Base-by-base conservation (phyloP, 2,888 invertebrate genomes). In the Epinotia bilunana region DNA sequence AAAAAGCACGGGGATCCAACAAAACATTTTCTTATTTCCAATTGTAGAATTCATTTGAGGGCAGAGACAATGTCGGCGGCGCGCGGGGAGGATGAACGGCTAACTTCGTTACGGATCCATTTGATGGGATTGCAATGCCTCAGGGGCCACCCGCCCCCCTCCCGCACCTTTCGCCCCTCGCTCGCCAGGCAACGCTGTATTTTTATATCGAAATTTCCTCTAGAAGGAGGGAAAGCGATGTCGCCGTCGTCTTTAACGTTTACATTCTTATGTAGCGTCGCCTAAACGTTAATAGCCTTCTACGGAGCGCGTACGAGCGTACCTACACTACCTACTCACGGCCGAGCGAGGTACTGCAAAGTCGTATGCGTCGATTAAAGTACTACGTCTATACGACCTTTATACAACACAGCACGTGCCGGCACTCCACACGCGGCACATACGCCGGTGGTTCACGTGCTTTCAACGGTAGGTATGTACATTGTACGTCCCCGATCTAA, bases 51-150 rank as follows among this genome's bases (percentile, higher is more conserved):
- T 94, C 93, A 94, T 94, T 94, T 94, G 93, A 93, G 94, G 93
- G 93, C 90, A 94, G 94, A 93, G 94, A 94, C 94, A 94, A 94
- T 93, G 94, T 91, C 90, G 93, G 91, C 86, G 91, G 91, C 90
- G 91, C 93, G 93, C 91, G 93, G 94, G 94, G 93, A 91, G 94
- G 94, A 93, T 93, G 94, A 93, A 89, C 93, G 91, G 94, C 95
- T 96, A 96, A 96, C 96, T 95, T 95, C 95, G 95, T 96, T 96
- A 96, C 95, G 95, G 95, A 96, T 96, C 96, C 96, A 96, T 96
- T 96, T 96, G 96, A 96, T 96, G 96, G 96, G 95, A 95, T 96
- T 95, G 95, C 94, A 94, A 94, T 93, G 93, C 93, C 93, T 92
- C 91, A 90, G 93, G 93, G 93, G 92, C 91, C 89, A 83, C 90